These are phyloP conservation scores for Cathartes aura DNA, from an alignment of 2,113 vertebrate genomes.

Conservation along the genomic window DNA sequence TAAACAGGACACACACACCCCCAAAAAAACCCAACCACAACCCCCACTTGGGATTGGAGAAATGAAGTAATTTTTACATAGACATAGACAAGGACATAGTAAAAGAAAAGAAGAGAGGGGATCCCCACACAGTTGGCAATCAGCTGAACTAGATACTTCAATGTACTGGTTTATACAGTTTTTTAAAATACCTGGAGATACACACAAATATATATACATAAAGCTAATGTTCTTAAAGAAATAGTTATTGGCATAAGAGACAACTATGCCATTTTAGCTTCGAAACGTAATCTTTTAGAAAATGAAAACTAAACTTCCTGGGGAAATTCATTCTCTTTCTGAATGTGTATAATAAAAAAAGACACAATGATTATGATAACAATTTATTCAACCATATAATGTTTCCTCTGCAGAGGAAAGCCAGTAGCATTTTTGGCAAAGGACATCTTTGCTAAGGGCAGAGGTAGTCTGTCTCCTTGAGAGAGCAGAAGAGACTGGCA, in stretches of 20 bases:
- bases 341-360: neutral
- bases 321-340: neutral
- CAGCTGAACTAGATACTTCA: neutral
- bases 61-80: neutral
- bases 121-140: neutral
- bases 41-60: neutral
- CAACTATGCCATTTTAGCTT: neutral
- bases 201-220: neutral
- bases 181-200: neutral
- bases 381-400: neutral
- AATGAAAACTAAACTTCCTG: neutral
- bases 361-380: neutral
- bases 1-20: neutral
- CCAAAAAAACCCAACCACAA: neutral
- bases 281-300: accelerated
- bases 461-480: neutral
- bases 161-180: neutral
- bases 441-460: neutral
- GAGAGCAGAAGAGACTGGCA: neutral
- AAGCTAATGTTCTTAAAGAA: neutral
- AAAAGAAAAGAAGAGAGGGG: neutral
- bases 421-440: neutral
- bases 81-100: neutral
- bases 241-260: neutral
- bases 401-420: neutral